Conservation (phyloP, 2,888 invertebrate genomes). For the Myopa testacea region DNA sequence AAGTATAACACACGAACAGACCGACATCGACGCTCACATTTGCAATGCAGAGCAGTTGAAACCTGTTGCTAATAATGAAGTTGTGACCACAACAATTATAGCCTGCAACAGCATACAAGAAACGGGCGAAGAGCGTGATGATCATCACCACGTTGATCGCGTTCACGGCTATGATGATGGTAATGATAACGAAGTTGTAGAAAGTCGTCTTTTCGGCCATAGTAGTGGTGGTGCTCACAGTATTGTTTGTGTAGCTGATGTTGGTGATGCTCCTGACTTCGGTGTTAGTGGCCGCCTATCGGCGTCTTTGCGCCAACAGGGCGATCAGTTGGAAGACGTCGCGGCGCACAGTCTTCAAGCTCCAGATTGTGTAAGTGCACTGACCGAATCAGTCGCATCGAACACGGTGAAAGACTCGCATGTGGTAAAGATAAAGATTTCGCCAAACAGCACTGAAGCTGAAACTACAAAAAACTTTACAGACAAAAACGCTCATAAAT, state of each 20-base stretch:
- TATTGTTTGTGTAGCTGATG: slow-evolving; percentile 22
- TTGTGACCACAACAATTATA: slow-evolving; percentile 39
- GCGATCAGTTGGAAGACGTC: slow-evolving; percentile 45
- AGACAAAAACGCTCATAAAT: slow-evolving; percentile 46
- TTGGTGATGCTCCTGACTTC: neutral
- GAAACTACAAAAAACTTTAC: slow-evolving; percentile 42
- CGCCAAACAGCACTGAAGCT: slow-evolving; percentile 50
- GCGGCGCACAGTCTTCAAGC: slow-evolving; percentile 52
- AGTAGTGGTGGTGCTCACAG: slow-evolving; percentile 35
- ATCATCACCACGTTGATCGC: slow-evolving; percentile 12
- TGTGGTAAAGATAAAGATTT: slow-evolving; percentile 67
- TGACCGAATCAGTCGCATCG: slow-evolving; percentile 47
- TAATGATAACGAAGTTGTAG: slow-evolving; percentile 26
- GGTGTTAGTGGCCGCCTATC: slow-evolving; percentile 1
- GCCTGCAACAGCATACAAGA: slow-evolving; percentile 39
- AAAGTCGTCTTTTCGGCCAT: slow-evolving; percentile 27
- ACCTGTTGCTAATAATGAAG: slow-evolving; percentile 20
- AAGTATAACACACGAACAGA: slow-evolving; percentile 35
- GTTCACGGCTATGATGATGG: slow-evolving; percentile 11
- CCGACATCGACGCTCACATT: neutral
- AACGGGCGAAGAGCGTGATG: neutral
- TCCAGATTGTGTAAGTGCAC: slow-evolving; percentile 63
- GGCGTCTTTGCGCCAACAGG: slow-evolving; percentile 7
- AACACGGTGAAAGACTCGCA: slow-evolving; percentile 54
- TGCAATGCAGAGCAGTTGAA: neutral